Base-by-base conservation (phyloP, 2,888 invertebrate genomes). In the Neoascia interrupta region DNA sequence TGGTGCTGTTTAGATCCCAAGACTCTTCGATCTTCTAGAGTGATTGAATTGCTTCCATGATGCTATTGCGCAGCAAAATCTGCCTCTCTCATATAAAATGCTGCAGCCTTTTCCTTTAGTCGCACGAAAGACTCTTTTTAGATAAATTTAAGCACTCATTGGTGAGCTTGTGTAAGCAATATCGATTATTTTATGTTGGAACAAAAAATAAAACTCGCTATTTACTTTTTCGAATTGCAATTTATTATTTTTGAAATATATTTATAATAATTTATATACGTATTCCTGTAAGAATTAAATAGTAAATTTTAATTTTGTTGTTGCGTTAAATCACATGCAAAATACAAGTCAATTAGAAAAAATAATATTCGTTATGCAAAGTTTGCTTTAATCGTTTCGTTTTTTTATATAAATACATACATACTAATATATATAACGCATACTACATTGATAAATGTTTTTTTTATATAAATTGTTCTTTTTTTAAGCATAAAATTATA, bases 181-280 rank as follows among this genome's bases (percentile, higher is more conserved):
- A n/a, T n/a, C n/a, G n/a, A n/a, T n/a, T n/a, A n/a, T n/a, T n/a
- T n/a, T n/a, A n/a, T n/a, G n/a, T n/a, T n/a, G 3, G 13, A 23
- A 6, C 1, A 16, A 45, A 28, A 47, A 16, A n/a, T 47, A 13
- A n/a, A 37, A 5, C 3, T 6, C 2, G 19, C 8, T 18, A 0
- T 0, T 0, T 8, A 28, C 10, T 54, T 70, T 72, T 63, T 18
- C 31, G 19, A 63, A 54, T 39, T 72, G 72, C 72, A 72, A 47
- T 72, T 61, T 72, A 72, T 63, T 72, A 43, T 16, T 53, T 4
- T 63, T 54, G 53, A 72, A 72, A 72, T 63, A n/a, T n/a, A 39
- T 63, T 63, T 54, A 63, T 56, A 72, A 72, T 63, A 72, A 72
- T 15, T n/a, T 39, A 31, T 68, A 66, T n/a, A n/a, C n/a, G 47